Evolutionary conservation across 2,797 vertebrate genomes (phyloP), one percentile per base, ranked within the genome.

Genomic region (Neosilurus hyrtlii): DNA sequence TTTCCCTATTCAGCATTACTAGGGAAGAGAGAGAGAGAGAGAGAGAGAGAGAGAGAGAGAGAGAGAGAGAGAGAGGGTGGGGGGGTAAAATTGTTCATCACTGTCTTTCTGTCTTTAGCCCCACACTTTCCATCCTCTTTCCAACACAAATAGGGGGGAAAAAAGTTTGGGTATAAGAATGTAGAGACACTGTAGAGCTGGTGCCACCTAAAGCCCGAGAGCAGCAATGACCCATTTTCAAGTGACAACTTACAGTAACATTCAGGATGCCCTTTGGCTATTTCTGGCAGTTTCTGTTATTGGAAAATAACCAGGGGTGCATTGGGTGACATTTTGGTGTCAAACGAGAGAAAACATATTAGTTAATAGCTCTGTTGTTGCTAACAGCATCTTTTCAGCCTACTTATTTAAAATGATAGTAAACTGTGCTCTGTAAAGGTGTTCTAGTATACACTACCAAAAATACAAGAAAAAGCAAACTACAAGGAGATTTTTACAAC

Each of bases 121-220:
- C 77, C 68, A 89, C 76, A 82, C 63, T 86, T 87, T 86, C 82
- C 51, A 83, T 52, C 63, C 86, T 81, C 85, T 83, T 87, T 86
- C 86, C n/a, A 30, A 82, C n/a, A 51, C 57, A 65, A 61, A 51
- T 15, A 59, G 18, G 74, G 54, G 52, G 30, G 30, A 30, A 30
- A 51, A 80, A 26, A 51, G 59, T n/a, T 51, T 59, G n/a, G 7
- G 43, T 16, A 74, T 1, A 24, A 26, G 20, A 43, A 10, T 30
- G 49, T 24, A 52, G 71, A 30, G 35, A 70, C 15, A 30, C 49
- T 84, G 78, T 56, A 49, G 63, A 80, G 86, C 51, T 87, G 70
- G 84, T 91, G 90, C 92, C 94, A 87, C 87, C 94, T 93, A 88
- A 86, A 90, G 94, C 80, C 68, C 56, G 51, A 59, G 51, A 51